Percentiles rank a stretch among this genome's conserved stretches.
These are phyloP conservation scores for Austrofundulus limnaeus DNA, from an alignment of 2,113 vertebrate genomes.

Conservation along the genomic window DNA sequence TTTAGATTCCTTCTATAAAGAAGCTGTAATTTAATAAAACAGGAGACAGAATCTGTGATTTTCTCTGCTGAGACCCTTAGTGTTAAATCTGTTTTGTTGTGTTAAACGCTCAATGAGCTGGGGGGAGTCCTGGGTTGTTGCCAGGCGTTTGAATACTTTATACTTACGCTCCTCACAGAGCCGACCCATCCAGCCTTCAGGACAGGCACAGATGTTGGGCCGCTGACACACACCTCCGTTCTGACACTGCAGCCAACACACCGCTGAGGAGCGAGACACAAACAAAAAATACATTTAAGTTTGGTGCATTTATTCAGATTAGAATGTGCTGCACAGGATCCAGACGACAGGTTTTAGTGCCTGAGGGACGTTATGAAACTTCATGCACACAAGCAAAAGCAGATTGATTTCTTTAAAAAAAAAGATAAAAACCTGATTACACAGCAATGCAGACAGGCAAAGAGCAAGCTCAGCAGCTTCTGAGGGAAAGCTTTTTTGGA, in stretches of 20 bases:
- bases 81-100: no score
- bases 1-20: no score
- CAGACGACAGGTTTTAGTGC: not conserved
- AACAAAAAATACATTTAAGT: conserved; percentile 10
- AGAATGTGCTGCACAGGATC: not conserved
- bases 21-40: no score
- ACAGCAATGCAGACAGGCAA: not conserved
- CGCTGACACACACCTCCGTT: conserved; percentile 93
- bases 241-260: conserved; percentile 93
- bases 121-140: no score
- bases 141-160: not conserved
- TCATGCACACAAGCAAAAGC: conserved; percentile 23
- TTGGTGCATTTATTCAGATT: not conserved
- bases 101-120: no score
- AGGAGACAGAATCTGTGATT: no score
- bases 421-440: not conserved
- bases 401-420: not conserved
- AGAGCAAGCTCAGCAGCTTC: conserved; percentile 3
- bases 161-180: conserved; percentile 96
- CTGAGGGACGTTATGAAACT: conserved; percentile 1
- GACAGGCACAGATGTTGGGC: conserved; percentile 92
- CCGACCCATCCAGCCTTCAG: conserved; percentile 95
- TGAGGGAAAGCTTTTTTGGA: conserved; percentile 7
- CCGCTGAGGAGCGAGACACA: conserved; percentile 75
- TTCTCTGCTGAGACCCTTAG: no score